Evolutionary conservation across 2,797 vertebrate species (phyloP), one percentile per base, ranked within the genome.

Genomic region (Sebastes diploproa): DNA sequence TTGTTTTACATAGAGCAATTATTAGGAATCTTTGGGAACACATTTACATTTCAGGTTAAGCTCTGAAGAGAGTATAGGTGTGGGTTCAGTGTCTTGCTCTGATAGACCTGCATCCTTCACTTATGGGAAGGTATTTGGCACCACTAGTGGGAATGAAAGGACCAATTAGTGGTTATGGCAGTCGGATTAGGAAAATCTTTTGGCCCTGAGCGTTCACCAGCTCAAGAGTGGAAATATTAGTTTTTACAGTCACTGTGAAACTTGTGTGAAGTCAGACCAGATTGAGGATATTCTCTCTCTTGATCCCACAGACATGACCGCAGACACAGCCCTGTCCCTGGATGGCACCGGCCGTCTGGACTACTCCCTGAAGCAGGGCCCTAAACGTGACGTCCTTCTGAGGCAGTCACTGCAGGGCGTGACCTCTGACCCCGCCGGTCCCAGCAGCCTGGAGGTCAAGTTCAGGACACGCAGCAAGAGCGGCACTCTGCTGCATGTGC

Each of bases 381-480:
- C 95, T 70, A 99, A 96, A 86, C 94, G 98, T 1, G 98, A 99
- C 12, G 86, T 95, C 72, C 79, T 98, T 89, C 89, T 99, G 83
- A 92, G 90, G 1, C 95, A 84, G 0, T 86, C 93, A 10, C 79
- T 95, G 9, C 92, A 91, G 74, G 94, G 91, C 0, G 3, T 30
- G 0, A 22, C 71, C 27, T 18, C 62, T 0, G 93, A 95, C 38
- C 82, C 88, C 11, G 59, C 72, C 0, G 58, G 73, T 0, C 87
- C 86, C 55, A 96, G 94, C 90, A 95, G 92, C 75, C 71, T 99
- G 90, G 97, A 99, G 90, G 93, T 99, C 56, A 98, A 97, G 93
- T 99, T 99, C 94, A 97, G 98, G 87, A 99, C 98, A 0, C 97
- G 98, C 75, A 97, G 96, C 27, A 97, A 98, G 92, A 98, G 91